Percentiles rank a stretch among this genome's conserved stretches.
These are phyloP conservation scores for Poicephalus meyeri DNA, from an alignment of 2,113 vertebrate genomes.

Conservation along the genomic window DNA sequence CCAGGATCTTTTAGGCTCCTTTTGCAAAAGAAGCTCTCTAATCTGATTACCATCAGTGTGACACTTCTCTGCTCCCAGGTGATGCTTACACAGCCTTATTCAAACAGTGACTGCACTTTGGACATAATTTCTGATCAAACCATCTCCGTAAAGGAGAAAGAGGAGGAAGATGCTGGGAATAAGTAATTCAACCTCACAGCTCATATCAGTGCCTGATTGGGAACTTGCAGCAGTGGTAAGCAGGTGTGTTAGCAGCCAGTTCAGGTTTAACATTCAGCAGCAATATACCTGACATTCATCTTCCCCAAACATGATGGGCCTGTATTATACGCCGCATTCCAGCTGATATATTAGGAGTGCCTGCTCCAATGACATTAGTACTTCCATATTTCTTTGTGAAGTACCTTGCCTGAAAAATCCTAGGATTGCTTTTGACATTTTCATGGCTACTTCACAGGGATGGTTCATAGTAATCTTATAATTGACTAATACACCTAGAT, in stretches of 20 bases:
- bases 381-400: conserved; percentile 68
- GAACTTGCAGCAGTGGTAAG: not conserved
- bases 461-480: conserved; percentile 56
- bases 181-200: not conserved
- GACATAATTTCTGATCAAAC: not conserved
- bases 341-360: conserved; percentile 58
- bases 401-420: conserved; percentile 55
- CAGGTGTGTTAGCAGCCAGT: not conserved
- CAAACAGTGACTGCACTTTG: not conserved
- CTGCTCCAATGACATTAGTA: conserved; percentile 60
- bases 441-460: conserved; percentile 59
- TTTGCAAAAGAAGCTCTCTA: not conserved
- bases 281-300: conserved; percentile 50
- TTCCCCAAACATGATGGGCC: conserved; percentile 33
- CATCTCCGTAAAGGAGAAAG: not conserved
- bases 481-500: conserved; percentile 63
- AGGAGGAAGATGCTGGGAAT: not conserved
- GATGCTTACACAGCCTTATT: not conserved
- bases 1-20: not conserved
- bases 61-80: not conserved
- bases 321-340: conserved; percentile 45
- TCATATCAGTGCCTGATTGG: not conserved
- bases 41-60: not conserved
- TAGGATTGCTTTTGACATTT: conserved; percentile 68
- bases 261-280: conserved; percentile 22